Evolutionary conservation across 1,140 invertebrate species (phyloP).

Genomic region (Zaprionus tsacasi): DNA sequence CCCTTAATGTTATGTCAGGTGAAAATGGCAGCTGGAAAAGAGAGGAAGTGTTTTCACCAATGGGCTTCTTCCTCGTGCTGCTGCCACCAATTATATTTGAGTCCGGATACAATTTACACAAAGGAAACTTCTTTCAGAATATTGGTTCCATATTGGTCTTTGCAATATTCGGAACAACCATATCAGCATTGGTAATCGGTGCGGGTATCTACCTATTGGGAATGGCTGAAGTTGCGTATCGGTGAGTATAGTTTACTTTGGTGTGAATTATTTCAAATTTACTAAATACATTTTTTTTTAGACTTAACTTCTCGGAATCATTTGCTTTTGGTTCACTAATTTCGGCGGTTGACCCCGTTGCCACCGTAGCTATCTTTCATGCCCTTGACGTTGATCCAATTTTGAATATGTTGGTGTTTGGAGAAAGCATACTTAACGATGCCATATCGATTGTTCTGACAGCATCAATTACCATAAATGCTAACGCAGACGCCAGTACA

Average conservation of each 20-base stretch:
- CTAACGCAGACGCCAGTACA: slow-evolving; percentile 84
- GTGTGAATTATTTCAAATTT: not conserved
- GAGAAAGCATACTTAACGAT: slow-evolving; percentile 99
- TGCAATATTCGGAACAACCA: slow-evolving; percentile 98
- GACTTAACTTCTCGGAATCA: slow-evolving; percentile 93
- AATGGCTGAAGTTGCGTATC: slow-evolving; percentile 94
- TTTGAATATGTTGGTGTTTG: slow-evolving; percentile 99
- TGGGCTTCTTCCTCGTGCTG: slow-evolving; percentile 97
- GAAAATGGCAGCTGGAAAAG: slow-evolving; percentile 97
- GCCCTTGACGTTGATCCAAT: slow-evolving; percentile 96
- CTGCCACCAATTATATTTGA: slow-evolving; percentile 99
- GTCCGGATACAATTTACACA: slow-evolving; percentile 99
- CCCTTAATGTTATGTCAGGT: slow-evolving; percentile 95
- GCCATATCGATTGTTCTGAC: slow-evolving; percentile 99
- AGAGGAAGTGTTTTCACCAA: slow-evolving; percentile 98
- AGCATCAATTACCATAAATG: slow-evolving; percentile 89
- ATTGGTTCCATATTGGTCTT: slow-evolving; percentile 97
- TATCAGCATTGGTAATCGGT: slow-evolving; percentile 96
- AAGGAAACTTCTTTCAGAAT: slow-evolving; percentile 99
- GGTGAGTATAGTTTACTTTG: slow-evolving; percentile 43
- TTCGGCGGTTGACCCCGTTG: slow-evolving; percentile 99
- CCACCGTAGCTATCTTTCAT: slow-evolving; percentile 99
- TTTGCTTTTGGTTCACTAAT: slow-evolving; percentile 98
- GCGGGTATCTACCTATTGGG: slow-evolving; percentile 97
- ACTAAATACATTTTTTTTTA: slow-evolving; percentile 14